Evolutionary conservation across 2,113 vertebrate species (phyloP).

Genomic region (Rhineura floridana): DNA sequence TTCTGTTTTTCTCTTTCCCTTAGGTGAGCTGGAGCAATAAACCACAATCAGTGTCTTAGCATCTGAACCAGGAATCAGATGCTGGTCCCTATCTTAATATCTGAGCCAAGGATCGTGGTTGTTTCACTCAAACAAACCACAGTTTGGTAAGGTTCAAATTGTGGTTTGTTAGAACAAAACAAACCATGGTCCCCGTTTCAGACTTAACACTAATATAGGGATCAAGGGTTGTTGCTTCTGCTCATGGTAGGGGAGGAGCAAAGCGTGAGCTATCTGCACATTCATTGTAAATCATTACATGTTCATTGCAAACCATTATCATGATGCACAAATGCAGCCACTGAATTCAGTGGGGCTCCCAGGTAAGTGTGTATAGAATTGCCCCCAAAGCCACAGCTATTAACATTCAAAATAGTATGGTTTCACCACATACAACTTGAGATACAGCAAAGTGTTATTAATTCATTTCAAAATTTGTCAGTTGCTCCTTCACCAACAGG

Average conservation of each 20-base stretch:
- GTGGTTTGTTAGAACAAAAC: too few relatives aligned
- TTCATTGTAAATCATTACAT: too few relatives aligned
- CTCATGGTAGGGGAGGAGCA: too few relatives aligned
- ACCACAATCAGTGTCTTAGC: neutral
- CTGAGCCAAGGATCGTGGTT: neutral
- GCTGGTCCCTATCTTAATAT: too few relatives aligned
- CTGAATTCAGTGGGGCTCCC: neutral
- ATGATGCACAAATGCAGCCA: too few relatives aligned
- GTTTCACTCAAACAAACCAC: neutral
- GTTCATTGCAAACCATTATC: too few relatives aligned
- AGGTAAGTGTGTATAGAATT: neutral
- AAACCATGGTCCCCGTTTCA: too few relatives aligned
- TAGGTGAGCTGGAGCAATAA: neutral
- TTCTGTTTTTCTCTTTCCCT: neutral
- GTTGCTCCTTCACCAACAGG: neutral
- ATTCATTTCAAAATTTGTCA: neutral
- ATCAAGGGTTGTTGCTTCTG: too few relatives aligned
- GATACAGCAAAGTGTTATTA: neutral
- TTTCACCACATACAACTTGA: neutral
- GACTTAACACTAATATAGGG: too few relatives aligned
- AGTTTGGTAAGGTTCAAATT: too few relatives aligned
- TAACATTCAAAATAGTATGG: neutral
- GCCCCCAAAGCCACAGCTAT: neutral
- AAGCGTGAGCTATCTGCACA: too few relatives aligned
- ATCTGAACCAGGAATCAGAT: neutral